phyloP scores from a whole-genome alignment of 1,140 invertebrate species.

The Ceratitis capitata region DNA sequence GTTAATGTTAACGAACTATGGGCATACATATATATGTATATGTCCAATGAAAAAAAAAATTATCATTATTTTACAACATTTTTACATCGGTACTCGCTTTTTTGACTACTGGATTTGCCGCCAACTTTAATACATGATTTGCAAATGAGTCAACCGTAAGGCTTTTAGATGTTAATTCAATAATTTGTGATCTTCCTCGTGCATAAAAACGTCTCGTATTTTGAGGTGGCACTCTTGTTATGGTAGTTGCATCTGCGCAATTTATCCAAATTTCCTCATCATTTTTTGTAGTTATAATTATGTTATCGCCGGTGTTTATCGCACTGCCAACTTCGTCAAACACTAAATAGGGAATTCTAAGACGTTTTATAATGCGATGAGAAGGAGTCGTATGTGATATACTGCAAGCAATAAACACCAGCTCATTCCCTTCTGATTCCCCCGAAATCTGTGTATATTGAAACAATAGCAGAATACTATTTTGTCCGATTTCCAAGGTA shows the following conservation, averaged over 20 bases:
- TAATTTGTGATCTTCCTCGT: constrained; percentile 52
- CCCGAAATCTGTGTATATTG: constrained; percentile 42
- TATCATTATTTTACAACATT: too few species aligned
- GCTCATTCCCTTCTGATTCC: constrained; percentile 42
- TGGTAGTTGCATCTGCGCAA: constrained; percentile 49
- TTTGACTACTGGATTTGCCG: constrained; percentile 39
- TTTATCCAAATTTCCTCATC: constrained; percentile 58
- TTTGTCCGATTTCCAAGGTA: constrained; percentile 55
- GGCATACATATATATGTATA: too few species aligned
- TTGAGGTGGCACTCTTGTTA: constrained; percentile 51
- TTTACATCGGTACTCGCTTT: too few species aligned
- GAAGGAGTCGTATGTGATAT: constrained; percentile 54
- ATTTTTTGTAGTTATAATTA: constrained; percentile 48
- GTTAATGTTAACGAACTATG: too few species aligned
- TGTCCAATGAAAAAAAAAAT: too few species aligned
- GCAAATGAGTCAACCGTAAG: constrained; percentile 56
- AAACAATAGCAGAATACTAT: constrained; percentile 55
- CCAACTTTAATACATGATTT: constrained; percentile 56
- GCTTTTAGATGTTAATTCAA: constrained; percentile 47
- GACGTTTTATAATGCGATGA: constrained; percentile 52
- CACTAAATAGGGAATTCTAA: constrained; percentile 49
- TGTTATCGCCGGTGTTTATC: constrained; percentile 56
- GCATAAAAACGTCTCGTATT: constrained; percentile 52
- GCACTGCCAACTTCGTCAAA: constrained; percentile 48
- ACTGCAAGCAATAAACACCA: constrained; percentile 57